Evolutionary conservation across 2,113 vertebrate species (phyloP).

Genomic region (Ceyx cyanopectus): DNA sequence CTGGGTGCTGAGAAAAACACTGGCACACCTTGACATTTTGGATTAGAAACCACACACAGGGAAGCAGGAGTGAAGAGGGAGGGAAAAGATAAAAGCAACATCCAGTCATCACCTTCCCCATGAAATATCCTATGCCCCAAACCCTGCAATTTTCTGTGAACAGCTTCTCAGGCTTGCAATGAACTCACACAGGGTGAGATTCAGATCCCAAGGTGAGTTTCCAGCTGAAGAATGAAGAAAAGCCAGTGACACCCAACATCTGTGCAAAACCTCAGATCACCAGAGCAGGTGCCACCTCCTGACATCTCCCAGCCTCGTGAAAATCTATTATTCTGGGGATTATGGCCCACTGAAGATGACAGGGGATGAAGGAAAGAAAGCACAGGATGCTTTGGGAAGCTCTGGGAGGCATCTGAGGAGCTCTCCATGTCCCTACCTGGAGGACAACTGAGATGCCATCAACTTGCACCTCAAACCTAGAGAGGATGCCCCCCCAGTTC

Average conservation of each 20-base stretch:
- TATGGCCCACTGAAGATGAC: background rate
- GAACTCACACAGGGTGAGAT: background rate
- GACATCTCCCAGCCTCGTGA: background rate
- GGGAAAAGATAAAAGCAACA: background rate
- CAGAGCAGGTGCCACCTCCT: background rate
- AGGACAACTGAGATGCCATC: background rate
- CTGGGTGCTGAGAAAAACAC: background rate
- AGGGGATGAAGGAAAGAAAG: background rate
- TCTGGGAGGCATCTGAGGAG: background rate
- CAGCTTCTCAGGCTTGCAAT: background rate
- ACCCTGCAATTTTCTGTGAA: background rate
- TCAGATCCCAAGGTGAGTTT: background rate
- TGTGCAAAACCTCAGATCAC: background rate
- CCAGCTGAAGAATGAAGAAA: background rate
- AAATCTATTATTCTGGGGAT: background rate
- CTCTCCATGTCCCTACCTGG: background rate
- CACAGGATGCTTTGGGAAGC: background rate
- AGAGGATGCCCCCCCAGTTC: background rate
- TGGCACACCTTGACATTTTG: background rate
- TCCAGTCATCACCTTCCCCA: background rate
- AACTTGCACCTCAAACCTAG: background rate
- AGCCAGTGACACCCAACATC: background rate
- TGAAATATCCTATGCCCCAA: background rate
- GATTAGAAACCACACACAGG: background rate
- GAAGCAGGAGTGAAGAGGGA: background rate